Evolutionary conservation across 2,113 vertebrate species (phyloP).

Genomic region (Mobula birostris): DNA sequence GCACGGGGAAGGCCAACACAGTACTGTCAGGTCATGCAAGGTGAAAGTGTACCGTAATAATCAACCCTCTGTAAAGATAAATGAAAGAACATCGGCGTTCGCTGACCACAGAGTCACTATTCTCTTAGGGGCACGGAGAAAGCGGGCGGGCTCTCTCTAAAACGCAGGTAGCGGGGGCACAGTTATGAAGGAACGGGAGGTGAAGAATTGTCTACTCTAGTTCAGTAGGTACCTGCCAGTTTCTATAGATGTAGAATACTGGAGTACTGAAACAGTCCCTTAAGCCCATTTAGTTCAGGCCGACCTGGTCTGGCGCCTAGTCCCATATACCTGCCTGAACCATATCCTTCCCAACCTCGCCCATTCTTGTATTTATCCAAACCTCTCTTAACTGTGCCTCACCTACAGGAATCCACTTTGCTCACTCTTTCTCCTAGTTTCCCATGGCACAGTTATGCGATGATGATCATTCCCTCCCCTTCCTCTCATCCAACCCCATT

Average conservation of each 20-base stretch:
- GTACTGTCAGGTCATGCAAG: not conserved
- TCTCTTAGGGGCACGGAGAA: not conserved
- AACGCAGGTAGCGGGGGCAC: not conserved
- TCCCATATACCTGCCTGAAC: no score
- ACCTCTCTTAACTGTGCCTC: no score
- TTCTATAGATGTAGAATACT: no score
- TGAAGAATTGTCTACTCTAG: not conserved
- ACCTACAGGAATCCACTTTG: no score
- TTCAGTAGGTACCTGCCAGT: not conserved
- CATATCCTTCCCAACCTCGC: no score
- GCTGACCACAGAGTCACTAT: not conserved
- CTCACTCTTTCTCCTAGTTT: no score
- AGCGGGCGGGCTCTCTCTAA: not conserved
- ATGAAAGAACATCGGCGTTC: not conserved
- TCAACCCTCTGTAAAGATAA: not conserved
- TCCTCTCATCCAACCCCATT: not conserved
- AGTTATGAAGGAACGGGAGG: not conserved
- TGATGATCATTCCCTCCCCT: not conserved
- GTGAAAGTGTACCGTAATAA: not conserved
- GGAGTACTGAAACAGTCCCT: no score
- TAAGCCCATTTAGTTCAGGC: not conserved
- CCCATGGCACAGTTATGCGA: not conserved
- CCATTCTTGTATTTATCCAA: no score
- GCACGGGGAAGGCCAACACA: not conserved
- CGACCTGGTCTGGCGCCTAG: no score